A percentile compares a stretch with the other conserved stretches of the same genome.
phyloP scores from a whole-genome alignment of 2,888 invertebrate genomes.

The Drosophila setosimentum region DNA sequence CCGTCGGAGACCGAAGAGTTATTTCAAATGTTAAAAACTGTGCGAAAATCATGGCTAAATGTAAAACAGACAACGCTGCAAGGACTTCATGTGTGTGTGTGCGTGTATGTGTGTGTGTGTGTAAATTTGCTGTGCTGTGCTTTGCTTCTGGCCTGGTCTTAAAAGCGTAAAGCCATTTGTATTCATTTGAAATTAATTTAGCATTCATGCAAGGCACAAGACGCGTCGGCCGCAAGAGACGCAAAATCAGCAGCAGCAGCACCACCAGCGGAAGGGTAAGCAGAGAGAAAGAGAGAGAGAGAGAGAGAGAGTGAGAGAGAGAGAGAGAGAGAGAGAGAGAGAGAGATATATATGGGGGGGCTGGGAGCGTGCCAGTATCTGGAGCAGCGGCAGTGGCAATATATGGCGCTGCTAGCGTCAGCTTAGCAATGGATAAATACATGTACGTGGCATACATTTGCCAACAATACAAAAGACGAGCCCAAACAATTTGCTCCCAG shows the following conservation, averaged over 20 bases:
- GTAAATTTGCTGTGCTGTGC: slow-evolving; percentile 47
- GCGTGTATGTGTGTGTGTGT: slow-evolving; percentile 19
- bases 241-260: slow-evolving; percentile 52
- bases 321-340: background rate
- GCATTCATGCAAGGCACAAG: slow-evolving; percentile 77
- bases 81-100: slow-evolving; percentile 30
- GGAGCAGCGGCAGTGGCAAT: slow-evolving; percentile 47
- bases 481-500: slow-evolving; percentile 48
- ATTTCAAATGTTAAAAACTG: slow-evolving; percentile 66
- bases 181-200: slow-evolving; percentile 81
- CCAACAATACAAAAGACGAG: slow-evolving; percentile 51
- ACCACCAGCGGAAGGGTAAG: slow-evolving; percentile 7
- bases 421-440: slow-evolving; percentile 81
- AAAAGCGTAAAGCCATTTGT: slow-evolving; percentile 81
- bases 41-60: slow-evolving; percentile 65
- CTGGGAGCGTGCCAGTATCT: slow-evolving; percentile 10
- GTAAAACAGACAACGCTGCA: slow-evolving; percentile 70
- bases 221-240: slow-evolving; percentile 57
- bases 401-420: slow-evolving; percentile 68
- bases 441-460: slow-evolving; percentile 80
- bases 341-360: no score
- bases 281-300: background rate
- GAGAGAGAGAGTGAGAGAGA: background rate
- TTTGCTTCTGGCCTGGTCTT: slow-evolving; percentile 62
- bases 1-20: slow-evolving; percentile 65